A percentile compares a stretch with the other conserved stretches of the same genome.
These are phyloP conservation scores for Sciurus niger DNA, from an alignment of 2,113 vertebrate species.

Conservation along the genomic window DNA sequence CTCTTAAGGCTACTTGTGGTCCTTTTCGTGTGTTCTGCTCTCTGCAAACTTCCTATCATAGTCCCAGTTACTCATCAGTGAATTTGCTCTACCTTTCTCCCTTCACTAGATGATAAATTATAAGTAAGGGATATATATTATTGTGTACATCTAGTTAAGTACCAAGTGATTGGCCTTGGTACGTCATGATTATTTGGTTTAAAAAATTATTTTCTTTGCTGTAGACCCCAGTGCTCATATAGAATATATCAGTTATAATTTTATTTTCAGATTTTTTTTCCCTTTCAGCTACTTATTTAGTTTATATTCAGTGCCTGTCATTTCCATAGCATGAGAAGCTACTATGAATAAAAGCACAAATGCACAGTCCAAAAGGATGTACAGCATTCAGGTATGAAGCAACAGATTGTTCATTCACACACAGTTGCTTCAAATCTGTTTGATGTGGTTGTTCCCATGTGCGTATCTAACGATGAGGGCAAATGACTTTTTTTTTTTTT, in stretches of 20 bases:
- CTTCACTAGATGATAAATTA: neutral
- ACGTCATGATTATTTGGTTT: neutral
- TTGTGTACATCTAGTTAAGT: neutral
- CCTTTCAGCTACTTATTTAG: constrained; percentile 79
- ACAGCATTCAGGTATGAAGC: constrained; percentile 85
- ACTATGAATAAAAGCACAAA: neutral
- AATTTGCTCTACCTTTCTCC: neutral
- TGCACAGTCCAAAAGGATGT: constrained; percentile 85
- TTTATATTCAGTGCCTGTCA: constrained; percentile 84
- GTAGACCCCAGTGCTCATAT: neutral
- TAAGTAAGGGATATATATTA: neutral
- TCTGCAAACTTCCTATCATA: neutral
- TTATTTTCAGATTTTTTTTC: neutral
- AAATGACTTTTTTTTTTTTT: neutral
- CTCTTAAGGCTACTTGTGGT: rapidly evolving
- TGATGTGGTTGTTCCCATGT: neutral
- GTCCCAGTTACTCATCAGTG: neutral
- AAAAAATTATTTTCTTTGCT: neutral
- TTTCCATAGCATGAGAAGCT: neutral
- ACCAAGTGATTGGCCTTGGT: neutral
- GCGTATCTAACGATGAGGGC: neutral
- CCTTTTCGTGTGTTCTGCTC: neutral
- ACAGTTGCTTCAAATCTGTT: constrained; percentile 79
- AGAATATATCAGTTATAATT: neutral
- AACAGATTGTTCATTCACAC: constrained; percentile 83